These are phyloP conservation scores for Orthonevra nobilis DNA, from an alignment of 2,888 invertebrate species.

Conservation along the genomic window DNA sequence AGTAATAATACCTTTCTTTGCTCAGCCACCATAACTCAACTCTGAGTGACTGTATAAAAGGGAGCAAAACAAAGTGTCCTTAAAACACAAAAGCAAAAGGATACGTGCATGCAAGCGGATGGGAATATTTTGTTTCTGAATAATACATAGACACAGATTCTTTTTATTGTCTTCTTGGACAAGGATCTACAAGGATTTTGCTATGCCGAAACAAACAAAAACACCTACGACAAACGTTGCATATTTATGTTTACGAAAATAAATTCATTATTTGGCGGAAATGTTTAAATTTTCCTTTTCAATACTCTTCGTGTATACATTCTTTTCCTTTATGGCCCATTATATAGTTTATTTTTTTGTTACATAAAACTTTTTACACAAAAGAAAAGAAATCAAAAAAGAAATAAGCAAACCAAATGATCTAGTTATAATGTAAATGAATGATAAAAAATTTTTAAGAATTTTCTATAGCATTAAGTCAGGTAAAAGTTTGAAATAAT, in stretches of 20 bases:
- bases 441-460: slow-evolving; percentile 10
- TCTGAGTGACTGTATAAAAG: slow-evolving; percentile 46
- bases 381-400: slow-evolving; percentile 11
- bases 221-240: slow-evolving; percentile 34
- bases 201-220: slow-evolving; percentile 7
- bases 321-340: slow-evolving; percentile 52
- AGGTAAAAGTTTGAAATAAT: slow-evolving; percentile 25
- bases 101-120: slow-evolving; percentile 19
- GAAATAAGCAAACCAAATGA: slow-evolving; percentile 6
- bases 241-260: slow-evolving; percentile 50
- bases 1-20: background rate
- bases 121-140: slow-evolving; percentile 55
- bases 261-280: slow-evolving; percentile 36
- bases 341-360: slow-evolving; percentile 62
- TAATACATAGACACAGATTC: slow-evolving; percentile 52
- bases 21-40: slow-evolving; percentile 4
- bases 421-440: slow-evolving; percentile 51
- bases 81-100: slow-evolving; percentile 13
- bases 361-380: slow-evolving; percentile 59
- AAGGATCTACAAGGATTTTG: slow-evolving; percentile 20
- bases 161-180: slow-evolving; percentile 51
- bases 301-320: background rate
- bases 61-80: slow-evolving; percentile 7
- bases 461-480: slow-evolving; percentile 29
- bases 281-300: slow-evolving; percentile 34